Evolutionary conservation across 2,113 vertebrate species (phyloP).

Genomic region (Neotoma lepida): DNA sequence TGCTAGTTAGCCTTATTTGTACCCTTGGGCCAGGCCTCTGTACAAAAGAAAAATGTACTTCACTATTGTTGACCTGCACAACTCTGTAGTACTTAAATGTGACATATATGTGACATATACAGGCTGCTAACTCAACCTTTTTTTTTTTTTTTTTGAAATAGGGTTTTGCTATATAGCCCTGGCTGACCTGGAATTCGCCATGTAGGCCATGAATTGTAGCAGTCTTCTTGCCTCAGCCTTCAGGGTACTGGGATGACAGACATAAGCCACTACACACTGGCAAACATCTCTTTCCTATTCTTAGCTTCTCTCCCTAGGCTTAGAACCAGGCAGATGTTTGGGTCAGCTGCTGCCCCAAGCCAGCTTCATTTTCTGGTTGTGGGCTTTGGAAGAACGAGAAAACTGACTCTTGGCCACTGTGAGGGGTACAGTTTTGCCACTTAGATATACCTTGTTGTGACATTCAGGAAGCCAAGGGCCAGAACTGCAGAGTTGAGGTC

Average conservation of each 20-base stretch:
- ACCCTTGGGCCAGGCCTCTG: not conserved
- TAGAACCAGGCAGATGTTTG: not conserved
- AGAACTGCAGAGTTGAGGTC: constrained; percentile 57
- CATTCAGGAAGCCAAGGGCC: constrained; percentile 87
- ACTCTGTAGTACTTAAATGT: not conserved
- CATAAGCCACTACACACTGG: not conserved
- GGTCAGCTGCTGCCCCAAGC: constrained; percentile 86
- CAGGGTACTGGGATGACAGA: not conserved
- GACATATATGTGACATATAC: not conserved
- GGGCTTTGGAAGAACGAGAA: constrained; percentile 94
- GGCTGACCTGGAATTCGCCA: too few relatives aligned
- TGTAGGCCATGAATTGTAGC: not conserved
- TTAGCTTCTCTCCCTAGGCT: not conserved
- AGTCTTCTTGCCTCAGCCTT: not conserved
- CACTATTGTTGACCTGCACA: not conserved
- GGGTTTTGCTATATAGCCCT: not conserved
- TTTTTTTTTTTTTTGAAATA: not conserved
- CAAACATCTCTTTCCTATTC: not conserved
- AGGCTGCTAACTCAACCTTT: not conserved
- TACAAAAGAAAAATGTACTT: not conserved
- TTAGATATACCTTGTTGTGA: constrained; percentile 96
- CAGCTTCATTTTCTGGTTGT: constrained; percentile 93
- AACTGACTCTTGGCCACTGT: constrained; percentile 96
- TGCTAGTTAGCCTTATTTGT: constrained; percentile 56
- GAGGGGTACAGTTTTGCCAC: constrained; percentile 94